These are phyloP conservation scores for Trogon melanurus DNA, from an alignment of 2,113 vertebrate genomes.

Conservation along the genomic window DNA sequence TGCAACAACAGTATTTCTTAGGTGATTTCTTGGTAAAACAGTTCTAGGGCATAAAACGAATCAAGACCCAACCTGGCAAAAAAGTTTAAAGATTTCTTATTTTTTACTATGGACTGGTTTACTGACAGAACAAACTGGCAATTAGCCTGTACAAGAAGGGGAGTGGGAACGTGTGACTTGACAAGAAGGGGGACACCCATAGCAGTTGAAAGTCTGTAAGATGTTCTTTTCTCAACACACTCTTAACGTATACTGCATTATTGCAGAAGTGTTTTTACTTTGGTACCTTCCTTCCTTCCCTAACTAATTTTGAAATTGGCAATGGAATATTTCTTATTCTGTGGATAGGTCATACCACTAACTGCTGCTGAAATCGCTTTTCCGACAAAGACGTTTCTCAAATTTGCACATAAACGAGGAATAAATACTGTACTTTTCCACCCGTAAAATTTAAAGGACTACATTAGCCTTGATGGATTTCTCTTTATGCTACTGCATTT, in stretches of 20 bases:
- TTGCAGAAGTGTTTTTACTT: not conserved
- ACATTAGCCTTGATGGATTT: not conserved
- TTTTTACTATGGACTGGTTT: not conserved
- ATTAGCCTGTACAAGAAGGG: not conserved
- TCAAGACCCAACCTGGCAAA: not conserved
- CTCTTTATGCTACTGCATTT: not conserved
- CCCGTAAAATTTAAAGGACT: not conserved
- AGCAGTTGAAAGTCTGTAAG: not conserved
- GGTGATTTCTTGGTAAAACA: not conserved
- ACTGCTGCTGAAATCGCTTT: not conserved
- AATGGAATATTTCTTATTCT: not conserved
- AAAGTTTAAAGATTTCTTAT: not conserved
- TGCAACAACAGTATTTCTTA: not conserved
- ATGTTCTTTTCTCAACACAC: not conserved
- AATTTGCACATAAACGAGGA: not conserved
- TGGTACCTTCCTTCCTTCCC: not conserved
- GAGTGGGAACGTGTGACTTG: not conserved
- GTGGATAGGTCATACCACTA: not conserved
- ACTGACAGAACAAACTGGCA: not conserved
- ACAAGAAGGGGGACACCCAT: not conserved
- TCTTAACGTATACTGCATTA: not conserved
- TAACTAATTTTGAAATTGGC: not conserved
- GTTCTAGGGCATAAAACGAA: not conserved
- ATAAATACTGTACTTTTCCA: not conserved
- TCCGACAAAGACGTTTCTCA: not conserved